phyloP scores from a whole-genome alignment of 2,888 invertebrate species.

The Prenolepis imparis region DNA sequence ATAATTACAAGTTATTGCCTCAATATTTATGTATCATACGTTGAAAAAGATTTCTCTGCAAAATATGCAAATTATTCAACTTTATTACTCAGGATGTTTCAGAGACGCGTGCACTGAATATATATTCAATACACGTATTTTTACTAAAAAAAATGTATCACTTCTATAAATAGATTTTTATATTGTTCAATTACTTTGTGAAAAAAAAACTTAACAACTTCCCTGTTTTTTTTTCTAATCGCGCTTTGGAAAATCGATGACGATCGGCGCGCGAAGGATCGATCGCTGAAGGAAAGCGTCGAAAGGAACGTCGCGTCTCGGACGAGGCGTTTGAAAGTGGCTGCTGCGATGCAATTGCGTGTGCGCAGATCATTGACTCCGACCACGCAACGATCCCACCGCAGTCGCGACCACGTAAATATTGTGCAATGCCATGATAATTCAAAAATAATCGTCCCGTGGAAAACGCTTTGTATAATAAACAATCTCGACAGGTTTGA shows the following conservation, averaged over 20 bases:
- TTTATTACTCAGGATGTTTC: background rate
- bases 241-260: background rate
- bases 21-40: background rate
- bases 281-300: constrained; percentile 15
- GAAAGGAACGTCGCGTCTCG: constrained; percentile 41
- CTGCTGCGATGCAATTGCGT: constrained; percentile 77
- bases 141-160: background rate
- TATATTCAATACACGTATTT: background rate
- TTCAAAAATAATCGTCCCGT: constrained; percentile 27
- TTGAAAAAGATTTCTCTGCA: background rate
- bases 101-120: background rate
- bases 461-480: background rate
- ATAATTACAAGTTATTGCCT: background rate
- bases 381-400: constrained; percentile 67
- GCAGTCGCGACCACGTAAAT: constrained; percentile 71
- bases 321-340: constrained; percentile 73
- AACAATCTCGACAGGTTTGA: constrained; percentile 4
- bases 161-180: background rate
- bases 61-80: background rate
- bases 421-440: constrained; percentile 64
- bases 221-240: background rate
- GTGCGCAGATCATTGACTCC: constrained; percentile 81
- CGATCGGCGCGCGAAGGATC: constrained; percentile 17
- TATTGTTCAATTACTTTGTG: too few species aligned
- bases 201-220: background rate